Conservation (phyloP, 2,113 vertebrate species). For the Misgurnus anguillicaudatus region DNA sequence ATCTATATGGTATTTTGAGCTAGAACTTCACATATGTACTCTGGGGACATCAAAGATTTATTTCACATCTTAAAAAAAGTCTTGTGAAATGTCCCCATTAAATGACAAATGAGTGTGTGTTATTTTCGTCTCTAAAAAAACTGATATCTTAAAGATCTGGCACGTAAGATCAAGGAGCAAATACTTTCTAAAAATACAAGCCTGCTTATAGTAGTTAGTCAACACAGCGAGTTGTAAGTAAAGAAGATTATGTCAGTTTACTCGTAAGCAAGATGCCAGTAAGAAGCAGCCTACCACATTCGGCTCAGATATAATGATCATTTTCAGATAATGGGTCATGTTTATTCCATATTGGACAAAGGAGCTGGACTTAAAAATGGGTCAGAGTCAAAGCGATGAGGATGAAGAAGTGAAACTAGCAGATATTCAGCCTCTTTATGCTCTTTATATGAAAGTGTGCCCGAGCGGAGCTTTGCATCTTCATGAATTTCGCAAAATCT, state of each 20-base stretch:
- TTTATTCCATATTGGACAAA: neutral
- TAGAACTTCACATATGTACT: no score
- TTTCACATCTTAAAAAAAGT: no score
- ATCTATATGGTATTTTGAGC: no score
- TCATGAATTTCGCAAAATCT: conserved; percentile 84
- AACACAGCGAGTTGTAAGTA: conserved; percentile 3
- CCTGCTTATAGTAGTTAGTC: neutral
- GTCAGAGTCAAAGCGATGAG: conserved; percentile 37
- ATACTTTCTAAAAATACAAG: conserved; percentile 48
- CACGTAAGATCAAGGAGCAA: conserved; percentile 8
- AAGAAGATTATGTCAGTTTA: conserved; percentile 42
- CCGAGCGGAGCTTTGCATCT: conserved; percentile 82
- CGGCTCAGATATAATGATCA: neutral
- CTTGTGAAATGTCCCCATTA: no score
- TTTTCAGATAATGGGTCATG: neutral
- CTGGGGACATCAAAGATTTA: no score
- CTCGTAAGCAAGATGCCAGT: neutral
- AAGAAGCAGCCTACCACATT: neutral
- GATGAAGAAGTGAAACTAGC: conserved; percentile 51
- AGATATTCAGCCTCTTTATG: conserved; percentile 81
- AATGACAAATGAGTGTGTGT: neutral
- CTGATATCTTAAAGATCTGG: neutral
- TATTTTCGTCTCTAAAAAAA: neutral
- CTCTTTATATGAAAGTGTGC: conserved; percentile 82
- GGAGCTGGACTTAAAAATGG: conserved; percentile 33